A percentile compares a stretch with the other conserved stretches of the same genome.
Evolutionary conservation across 2,888 invertebrate genomes (phyloP).

Genomic region (Globia sparganii): DNA sequence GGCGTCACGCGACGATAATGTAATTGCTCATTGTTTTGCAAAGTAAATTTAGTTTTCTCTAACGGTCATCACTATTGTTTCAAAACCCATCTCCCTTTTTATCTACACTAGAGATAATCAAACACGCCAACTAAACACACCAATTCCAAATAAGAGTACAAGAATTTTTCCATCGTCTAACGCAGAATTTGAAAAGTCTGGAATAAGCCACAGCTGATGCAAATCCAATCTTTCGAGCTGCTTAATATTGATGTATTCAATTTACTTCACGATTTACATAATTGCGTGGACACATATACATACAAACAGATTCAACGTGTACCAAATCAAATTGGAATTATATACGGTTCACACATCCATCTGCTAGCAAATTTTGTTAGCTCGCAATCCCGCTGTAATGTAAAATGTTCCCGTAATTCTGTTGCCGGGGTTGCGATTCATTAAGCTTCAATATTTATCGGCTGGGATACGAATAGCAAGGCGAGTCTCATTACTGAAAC

Average conservation of each 20-base stretch:
- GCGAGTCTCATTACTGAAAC: slow-evolving; percentile 45
- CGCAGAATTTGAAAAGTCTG: slow-evolving; percentile 17
- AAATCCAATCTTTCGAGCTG: slow-evolving; percentile 43
- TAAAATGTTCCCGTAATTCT: slow-evolving; percentile 62
- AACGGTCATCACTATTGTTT: slow-evolving; percentile 51
- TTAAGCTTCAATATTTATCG: slow-evolving; percentile 71
- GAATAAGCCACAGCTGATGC: slow-evolving; percentile 37
- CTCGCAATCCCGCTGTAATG: slow-evolving; percentile 63
- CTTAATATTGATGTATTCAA: slow-evolving; percentile 54
- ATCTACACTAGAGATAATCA: slow-evolving; percentile 24
- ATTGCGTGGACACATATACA: slow-evolving; percentile 59
- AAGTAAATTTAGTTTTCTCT: slow-evolving; percentile 55
- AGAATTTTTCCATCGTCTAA: slow-evolving; percentile 13
- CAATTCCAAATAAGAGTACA: slow-evolving; percentile 4
- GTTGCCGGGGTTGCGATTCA: slow-evolving; percentile 62
- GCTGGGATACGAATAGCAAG: slow-evolving; percentile 39
- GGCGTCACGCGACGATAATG: slow-evolving; percentile 48
- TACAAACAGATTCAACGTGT: slow-evolving; percentile 52
- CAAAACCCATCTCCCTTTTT: slow-evolving; percentile 39
- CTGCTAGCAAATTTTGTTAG: slow-evolving; percentile 73
- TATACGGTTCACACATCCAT: slow-evolving; percentile 66
- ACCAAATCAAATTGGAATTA: slow-evolving; percentile 67
- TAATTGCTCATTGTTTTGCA: slow-evolving; percentile 57
- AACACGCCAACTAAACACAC: slow-evolving; percentile 29
- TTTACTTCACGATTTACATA: slow-evolving; percentile 53